phyloP scores from a whole-genome alignment of 37 sponge, comb jelly and placozoan species.

The Theonella swinhoei region DNA sequence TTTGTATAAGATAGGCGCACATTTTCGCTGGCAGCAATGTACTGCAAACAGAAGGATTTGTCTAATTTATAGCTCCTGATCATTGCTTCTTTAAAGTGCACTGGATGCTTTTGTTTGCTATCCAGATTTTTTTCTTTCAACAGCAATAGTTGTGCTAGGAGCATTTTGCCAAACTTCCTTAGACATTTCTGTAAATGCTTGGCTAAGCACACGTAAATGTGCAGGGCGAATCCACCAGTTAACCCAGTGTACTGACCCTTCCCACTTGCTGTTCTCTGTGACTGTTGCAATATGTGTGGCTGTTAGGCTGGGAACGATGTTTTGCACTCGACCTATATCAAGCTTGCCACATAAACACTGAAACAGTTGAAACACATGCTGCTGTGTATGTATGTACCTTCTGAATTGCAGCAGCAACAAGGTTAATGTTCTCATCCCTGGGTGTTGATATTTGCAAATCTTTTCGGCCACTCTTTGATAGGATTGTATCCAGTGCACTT shows the following conservation, averaged over 20 bases:
- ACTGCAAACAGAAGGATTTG: no score
- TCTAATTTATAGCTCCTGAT: conserved; percentile 38
- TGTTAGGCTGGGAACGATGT: no score
- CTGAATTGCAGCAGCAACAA: no score
- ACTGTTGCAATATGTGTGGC: neutral
- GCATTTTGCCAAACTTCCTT: neutral
- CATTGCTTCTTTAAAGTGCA: conserved; percentile 36
- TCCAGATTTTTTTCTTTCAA: conserved; percentile 39
- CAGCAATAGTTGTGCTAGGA: conserved; percentile 45
- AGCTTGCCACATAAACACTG: no score
- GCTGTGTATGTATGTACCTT: no score
- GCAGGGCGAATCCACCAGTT: conserved; percentile 33
- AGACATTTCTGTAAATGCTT: neutral
- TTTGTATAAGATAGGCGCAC: no score
- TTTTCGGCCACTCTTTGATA: conserved; percentile 23
- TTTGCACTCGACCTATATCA: no score
- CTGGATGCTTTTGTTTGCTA: conserved; percentile 4
- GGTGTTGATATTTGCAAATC: no score
- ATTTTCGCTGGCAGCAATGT: no score
- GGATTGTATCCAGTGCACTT: neutral
- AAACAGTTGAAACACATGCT: neutral
- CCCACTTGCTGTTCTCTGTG: no score
- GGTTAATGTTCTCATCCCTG: neutral
- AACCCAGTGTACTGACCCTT: conserved; percentile 17
- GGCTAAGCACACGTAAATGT: neutral